These are phyloP conservation scores for Machaerirhynchus nigripectus DNA, from an alignment of 2,113 vertebrate species.

Conservation along the genomic window DNA sequence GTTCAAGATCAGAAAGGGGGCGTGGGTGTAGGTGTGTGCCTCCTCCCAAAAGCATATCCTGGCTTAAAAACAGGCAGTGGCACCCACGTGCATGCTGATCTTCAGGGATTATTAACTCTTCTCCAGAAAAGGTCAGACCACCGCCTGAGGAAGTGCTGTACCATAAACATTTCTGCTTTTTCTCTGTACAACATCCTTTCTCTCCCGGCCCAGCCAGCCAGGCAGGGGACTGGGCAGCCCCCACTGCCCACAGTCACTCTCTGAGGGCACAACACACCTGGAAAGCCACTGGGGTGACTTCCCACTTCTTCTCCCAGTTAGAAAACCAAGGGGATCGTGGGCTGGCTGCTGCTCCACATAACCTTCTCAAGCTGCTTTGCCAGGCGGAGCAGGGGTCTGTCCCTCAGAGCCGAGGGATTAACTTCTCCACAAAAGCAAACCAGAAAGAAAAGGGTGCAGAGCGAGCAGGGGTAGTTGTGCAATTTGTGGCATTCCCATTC, in stretches of 20 bases:
- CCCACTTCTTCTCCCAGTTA: neutral
- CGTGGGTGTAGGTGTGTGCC: neutral
- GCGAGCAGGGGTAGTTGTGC: neutral
- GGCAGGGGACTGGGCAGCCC: neutral
- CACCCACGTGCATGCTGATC: accelerated
- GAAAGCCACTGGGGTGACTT: neutral
- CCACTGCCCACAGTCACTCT: neutral
- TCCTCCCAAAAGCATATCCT: neutral
- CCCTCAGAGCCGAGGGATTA: neutral
- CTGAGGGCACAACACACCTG: neutral
- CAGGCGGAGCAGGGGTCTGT: neutral
- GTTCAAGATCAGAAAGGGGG: neutral
- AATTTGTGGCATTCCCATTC: neutral
- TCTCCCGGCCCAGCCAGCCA: neutral
- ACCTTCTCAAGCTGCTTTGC: accelerated
- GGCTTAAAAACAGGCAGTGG: neutral
- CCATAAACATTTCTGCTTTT: neutral
- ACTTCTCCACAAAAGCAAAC: neutral
- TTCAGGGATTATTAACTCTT: neutral
- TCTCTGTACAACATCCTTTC: neutral
- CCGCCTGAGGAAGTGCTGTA: neutral
- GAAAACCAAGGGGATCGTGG: neutral
- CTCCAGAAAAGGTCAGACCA: neutral
- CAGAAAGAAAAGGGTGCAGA: neutral
- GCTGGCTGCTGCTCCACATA: neutral